A percentile compares a stretch with the other conserved stretches of the same genome.
Evolutionary conservation across 1,140 invertebrate species (phyloP).

Genomic region (Zaprionus vittiger): DNA sequence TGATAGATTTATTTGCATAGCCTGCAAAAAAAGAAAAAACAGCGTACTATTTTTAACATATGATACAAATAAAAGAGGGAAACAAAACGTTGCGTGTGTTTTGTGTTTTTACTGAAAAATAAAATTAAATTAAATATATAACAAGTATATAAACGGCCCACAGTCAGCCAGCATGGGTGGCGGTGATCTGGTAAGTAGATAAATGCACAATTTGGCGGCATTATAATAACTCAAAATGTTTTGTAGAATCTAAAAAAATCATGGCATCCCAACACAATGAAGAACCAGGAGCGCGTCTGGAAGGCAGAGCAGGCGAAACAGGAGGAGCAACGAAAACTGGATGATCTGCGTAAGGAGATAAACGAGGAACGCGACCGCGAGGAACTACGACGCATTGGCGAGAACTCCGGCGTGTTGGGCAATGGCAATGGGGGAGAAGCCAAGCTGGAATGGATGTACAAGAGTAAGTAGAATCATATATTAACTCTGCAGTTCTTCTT

Average conservation of each 20-base stretch:
- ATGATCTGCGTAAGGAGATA: constrained; percentile 89
- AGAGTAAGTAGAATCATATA: constrained; percentile 84
- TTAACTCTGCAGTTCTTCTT: not conserved
- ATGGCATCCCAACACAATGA: constrained; percentile 92
- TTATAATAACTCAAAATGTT: not conserved
- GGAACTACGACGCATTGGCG: constrained; percentile 87
- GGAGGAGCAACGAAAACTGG: constrained; percentile 88
- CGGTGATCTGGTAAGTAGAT: constrained; percentile 86
- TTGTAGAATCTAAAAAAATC: constrained; percentile 90
- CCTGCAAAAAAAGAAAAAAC: not conserved
- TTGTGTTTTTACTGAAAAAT: constrained; percentile 21
- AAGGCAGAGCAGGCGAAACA: constrained; percentile 90
- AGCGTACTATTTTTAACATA: constrained; percentile 23
- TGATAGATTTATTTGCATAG: not conserved
- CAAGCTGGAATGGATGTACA: constrained; percentile 97
- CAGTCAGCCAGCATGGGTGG: constrained; percentile 84
- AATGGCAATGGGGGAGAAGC: constrained; percentile 86
- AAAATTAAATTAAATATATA: constrained; percentile 4
- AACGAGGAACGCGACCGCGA: constrained; percentile 88
- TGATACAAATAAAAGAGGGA: constrained; percentile 37
- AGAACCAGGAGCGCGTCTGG: constrained; percentile 91
- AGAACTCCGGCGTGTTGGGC: constrained; percentile 86
- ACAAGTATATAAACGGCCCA: too few species aligned
- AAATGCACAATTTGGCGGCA: not conserved
- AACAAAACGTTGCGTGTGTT: constrained; percentile 25